These are phyloP conservation scores for Listrodromus nycthemerus DNA, from an alignment of 2,888 invertebrate species.

Conservation along the genomic window DNA sequence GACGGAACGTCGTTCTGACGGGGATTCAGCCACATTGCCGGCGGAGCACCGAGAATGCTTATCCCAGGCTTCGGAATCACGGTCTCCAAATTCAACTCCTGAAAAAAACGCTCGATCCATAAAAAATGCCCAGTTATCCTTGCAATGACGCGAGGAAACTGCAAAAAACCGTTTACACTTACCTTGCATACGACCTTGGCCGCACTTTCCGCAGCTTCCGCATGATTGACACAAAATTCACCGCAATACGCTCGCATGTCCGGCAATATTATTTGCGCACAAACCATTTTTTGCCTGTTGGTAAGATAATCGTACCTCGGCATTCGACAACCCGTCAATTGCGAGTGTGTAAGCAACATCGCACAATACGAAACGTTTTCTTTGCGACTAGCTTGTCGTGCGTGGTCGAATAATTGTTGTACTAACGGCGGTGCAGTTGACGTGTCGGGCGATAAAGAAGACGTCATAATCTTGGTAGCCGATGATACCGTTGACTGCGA, in stretches of 20 bases:
- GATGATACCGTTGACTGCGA: constrained; percentile 61
- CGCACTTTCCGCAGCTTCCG: constrained; percentile 85
- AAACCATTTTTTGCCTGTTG: constrained; percentile 78
- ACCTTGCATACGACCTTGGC: constrained; percentile 82
- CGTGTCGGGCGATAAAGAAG: constrained; percentile 63
- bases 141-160: background rate
- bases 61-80: constrained; percentile 71
- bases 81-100: constrained; percentile 76
- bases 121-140: background rate
- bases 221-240: constrained; percentile 83
- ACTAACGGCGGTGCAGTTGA: constrained; percentile 81
- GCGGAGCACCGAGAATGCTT: constrained; percentile 71
- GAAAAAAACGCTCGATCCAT: background rate
- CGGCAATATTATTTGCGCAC: constrained; percentile 85
- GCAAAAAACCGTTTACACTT: constrained; percentile 62
- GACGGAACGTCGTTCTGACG: constrained; percentile 63
- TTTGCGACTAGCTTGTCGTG: constrained; percentile 76
- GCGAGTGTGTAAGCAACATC: constrained; percentile 84
- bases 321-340: constrained; percentile 83
- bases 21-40: constrained; percentile 70
- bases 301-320: constrained; percentile 85
- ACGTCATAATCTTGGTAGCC: constrained; percentile 61
- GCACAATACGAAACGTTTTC: constrained; percentile 77
- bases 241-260: constrained; percentile 85
- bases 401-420: constrained; percentile 82